Evolutionary conservation across 2,797 vertebrate species (phyloP).

Genomic region (Amblyopsis hoosieri): DNA sequence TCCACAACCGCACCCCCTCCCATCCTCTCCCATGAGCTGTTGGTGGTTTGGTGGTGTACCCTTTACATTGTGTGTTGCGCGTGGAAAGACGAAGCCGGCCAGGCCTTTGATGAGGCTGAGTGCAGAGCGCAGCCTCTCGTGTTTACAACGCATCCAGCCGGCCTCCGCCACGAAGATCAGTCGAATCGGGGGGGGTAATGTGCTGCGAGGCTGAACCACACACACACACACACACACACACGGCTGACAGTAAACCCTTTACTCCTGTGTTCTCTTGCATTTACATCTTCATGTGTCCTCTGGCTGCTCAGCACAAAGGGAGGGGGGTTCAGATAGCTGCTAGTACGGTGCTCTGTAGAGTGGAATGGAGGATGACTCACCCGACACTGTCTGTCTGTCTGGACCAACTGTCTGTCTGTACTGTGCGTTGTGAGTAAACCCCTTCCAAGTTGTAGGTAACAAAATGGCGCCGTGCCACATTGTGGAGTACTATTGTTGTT

Average conservation of each 20-base stretch:
- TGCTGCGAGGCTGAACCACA: neutral
- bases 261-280: constrained; percentile 8
- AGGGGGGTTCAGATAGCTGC: constrained; percentile 18
- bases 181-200: constrained; percentile 12
- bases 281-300: constrained; percentile 29
- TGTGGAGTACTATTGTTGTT: too few relatives aligned
- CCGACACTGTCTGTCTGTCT: too few relatives aligned
- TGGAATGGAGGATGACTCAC: constrained; percentile 22
- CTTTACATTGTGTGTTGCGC: neutral
- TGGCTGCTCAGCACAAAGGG: constrained; percentile 24
- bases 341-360: constrained; percentile 25
- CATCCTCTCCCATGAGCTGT: constrained; percentile 2
- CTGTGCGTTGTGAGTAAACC: too few relatives aligned
- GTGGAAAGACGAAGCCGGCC: constrained; percentile 37
- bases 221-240: neutral
- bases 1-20: constrained; percentile 37
- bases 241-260: neutral
- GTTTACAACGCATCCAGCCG: constrained; percentile 29
- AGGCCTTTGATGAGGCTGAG: constrained; percentile 44
- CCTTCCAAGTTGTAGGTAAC: too few relatives aligned
- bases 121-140: constrained; percentile 32
- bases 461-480: too few relatives aligned
- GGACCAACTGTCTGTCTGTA: too few relatives aligned
- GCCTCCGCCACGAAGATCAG: constrained; percentile 23
- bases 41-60: neutral